Evolutionary conservation across 1,140 invertebrate species (phyloP).

Genomic region (Pantala flavescens): DNA sequence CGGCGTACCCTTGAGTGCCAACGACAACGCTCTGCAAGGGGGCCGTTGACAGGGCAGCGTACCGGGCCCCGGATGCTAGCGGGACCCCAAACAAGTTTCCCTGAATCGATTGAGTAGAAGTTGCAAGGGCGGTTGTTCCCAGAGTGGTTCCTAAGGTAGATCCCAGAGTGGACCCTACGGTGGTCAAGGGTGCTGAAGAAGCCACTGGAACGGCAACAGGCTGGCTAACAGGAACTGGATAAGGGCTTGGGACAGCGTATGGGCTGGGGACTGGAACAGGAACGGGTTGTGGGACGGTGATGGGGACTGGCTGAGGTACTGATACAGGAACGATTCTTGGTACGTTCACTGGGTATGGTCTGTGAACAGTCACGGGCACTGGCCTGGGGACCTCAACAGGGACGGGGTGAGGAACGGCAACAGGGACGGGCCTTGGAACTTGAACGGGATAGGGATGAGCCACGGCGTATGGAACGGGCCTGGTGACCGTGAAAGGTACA

Average conservation of each 20-base stretch:
- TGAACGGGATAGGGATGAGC: slow-evolving; percentile 9
- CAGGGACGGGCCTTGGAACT: slow-evolving; percentile 11
- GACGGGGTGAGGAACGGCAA: slow-evolving; percentile 14
- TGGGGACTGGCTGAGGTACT: slow-evolving; percentile 11
- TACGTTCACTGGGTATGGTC: background rate
- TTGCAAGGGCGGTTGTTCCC: no score
- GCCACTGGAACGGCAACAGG: background rate
- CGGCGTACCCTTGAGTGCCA: no score
- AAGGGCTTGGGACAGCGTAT: background rate
- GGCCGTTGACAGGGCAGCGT: no score
- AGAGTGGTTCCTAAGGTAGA: no score
- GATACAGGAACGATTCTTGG: background rate
- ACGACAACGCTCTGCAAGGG: no score
- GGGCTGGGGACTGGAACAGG: background rate
- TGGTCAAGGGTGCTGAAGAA: background rate
- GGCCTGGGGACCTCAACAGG: slow-evolving; percentile 3
- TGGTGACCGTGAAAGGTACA: background rate
- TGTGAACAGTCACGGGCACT: background rate
- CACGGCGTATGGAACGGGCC: background rate
- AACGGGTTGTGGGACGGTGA: background rate
- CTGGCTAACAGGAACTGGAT: background rate
- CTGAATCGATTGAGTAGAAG: no score
- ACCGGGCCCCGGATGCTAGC: no score
- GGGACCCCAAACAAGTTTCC: no score
- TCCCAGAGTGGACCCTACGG: no score